These are phyloP conservation scores for Eulithis testata DNA, from an alignment of 2,888 invertebrate genomes.

Conservation along the genomic window DNA sequence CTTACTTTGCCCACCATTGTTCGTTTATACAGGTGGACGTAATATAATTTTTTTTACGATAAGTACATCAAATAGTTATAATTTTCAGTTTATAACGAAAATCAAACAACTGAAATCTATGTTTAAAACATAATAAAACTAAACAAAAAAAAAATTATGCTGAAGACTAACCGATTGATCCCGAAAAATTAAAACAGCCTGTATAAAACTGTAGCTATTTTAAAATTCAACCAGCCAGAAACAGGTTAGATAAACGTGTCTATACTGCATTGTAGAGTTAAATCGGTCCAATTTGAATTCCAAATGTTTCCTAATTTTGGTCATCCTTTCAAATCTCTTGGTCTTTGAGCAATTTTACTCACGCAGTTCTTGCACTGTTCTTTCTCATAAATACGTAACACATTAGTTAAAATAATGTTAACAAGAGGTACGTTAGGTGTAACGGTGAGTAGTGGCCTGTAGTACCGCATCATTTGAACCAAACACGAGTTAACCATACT, in stretches of 20 bases:
- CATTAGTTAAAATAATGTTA: no score
- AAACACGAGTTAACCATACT: not conserved
- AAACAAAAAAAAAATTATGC: not conserved
- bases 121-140: no score
- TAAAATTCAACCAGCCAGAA: conserved; percentile 13
- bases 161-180: not conserved
- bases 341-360: no score
- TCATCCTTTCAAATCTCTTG: no score
- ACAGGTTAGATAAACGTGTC: conserved; percentile 23
- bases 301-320: no score
- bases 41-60: no score
- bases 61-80: no score
- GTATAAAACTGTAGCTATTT: conserved; percentile 6
- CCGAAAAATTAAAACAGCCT: not conserved
- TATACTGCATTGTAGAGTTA: conserved; percentile 18
- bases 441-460: no score
- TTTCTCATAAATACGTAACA: no score
- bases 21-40: conserved; percentile 7
- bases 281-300: not conserved
- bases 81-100: no score
- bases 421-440: not conserved
- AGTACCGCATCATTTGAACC: not conserved
- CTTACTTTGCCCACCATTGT: conserved; percentile 49
- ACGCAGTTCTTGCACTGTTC: no score
- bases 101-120: no score